phyloP scores from a whole-genome alignment of 2,797 vertebrate species.

The Pantherophis vulpinus region DNA sequence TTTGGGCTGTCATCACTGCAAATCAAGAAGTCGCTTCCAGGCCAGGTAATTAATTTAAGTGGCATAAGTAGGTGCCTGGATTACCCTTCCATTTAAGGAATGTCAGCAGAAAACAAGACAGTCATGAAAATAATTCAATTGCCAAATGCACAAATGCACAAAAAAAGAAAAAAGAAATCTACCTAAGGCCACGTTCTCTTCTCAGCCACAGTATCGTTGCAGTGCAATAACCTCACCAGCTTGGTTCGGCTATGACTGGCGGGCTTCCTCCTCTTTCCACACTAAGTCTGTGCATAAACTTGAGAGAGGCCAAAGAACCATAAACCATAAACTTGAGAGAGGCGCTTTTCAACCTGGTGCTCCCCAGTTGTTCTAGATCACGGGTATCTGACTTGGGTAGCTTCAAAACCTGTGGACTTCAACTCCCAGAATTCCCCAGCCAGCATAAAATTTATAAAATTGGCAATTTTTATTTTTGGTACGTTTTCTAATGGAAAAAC shows the following conservation, averaged over 20 bases:
- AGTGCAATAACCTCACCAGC: constrained; percentile 8
- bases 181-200: not conserved
- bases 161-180: not conserved
- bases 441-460: not conserved
- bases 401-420: not conserved
- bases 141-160: not conserved
- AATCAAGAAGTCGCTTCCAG: not conserved
- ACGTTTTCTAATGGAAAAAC: not conserved
- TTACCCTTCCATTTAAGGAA: constrained; percentile 3
- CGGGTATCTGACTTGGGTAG: accelerated
- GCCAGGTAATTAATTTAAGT: constrained; percentile 31
- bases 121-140: not conserved
- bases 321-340: not conserved
- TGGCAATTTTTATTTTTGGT: not conserved
- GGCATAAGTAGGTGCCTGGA: constrained; percentile 18
- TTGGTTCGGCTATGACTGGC: not conserved
- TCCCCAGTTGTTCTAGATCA: not conserved
- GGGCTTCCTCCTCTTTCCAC: not conserved
- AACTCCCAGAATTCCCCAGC: not conserved
- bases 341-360: not conserved
- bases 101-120: constrained; percentile 38
- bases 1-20: not conserved
- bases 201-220: not conserved
- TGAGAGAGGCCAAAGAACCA: not conserved
- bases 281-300: not conserved